Conservation (phyloP, 2,113 vertebrate genomes). For the Struthidea cinerea region DNA sequence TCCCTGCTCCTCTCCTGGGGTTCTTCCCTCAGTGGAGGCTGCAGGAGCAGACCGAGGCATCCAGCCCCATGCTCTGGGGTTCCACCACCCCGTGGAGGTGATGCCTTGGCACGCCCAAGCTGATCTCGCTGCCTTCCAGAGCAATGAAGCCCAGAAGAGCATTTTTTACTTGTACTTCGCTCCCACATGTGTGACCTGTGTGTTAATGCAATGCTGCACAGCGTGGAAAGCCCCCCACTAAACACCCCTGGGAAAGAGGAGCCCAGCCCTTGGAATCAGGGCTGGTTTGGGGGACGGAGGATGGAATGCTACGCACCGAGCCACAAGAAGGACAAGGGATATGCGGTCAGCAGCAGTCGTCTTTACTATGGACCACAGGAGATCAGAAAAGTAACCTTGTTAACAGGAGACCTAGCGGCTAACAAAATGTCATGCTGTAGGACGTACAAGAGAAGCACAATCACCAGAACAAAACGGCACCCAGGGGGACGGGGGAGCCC, state of each 20-base stretch:
- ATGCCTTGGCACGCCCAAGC: neutral
- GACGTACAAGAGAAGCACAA: slow-evolving; percentile 69
- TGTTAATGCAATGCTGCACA: fast-evolving
- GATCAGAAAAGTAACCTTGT: slow-evolving; percentile 51
- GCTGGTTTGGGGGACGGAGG: neutral
- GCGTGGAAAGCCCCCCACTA: neutral
- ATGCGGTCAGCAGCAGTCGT: slow-evolving; percentile 4
- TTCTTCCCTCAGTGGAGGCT: neutral
- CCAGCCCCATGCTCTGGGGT: neutral
- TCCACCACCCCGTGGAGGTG: neutral
- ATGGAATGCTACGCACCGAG: neutral
- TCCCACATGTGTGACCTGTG: fast-evolving
- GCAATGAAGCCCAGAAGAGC: neutral
- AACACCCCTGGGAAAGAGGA: neutral
- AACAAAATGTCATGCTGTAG: slow-evolving; percentile 69
- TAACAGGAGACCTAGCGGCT: slow-evolving; percentile 62
- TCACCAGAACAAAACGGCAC: slow-evolving; percentile 55
- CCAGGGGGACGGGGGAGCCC: neutral
- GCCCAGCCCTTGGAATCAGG: neutral
- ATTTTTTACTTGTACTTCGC: neutral
- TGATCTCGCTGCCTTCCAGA: neutral
- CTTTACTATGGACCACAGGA: slow-evolving; percentile 68
- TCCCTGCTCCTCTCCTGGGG: neutral
- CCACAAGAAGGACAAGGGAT: neutral
- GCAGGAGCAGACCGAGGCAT: neutral